Evolutionary conservation across 2,797 vertebrate species (phyloP), one percentile per base, ranked within the genome.

Genomic region (Macroramphosus scolopax): DNA sequence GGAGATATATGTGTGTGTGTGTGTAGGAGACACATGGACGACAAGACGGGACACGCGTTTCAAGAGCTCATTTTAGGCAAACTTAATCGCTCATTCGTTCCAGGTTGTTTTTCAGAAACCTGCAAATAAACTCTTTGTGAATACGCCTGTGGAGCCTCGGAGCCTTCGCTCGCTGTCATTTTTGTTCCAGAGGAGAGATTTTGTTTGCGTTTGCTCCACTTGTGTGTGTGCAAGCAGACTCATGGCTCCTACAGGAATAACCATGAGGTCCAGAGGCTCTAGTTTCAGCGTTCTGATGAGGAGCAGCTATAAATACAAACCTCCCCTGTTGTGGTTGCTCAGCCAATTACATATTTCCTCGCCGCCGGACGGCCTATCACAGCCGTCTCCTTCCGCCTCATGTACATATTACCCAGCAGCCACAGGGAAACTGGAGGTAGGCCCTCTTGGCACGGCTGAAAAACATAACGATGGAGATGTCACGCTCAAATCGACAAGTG

Each of bases 241-340:
- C 38, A 26, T 60, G 64, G 69, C 55, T 71, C 68, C 63, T 53
- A 78, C 82, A 68, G 74, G 81, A 90, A 89, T 89, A 89, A 80
- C 87, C 66, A 33, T 31, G 53, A 75, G 66, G 66, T 69, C 68
- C 68, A 45, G 16, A 63, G 80, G 59, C 58, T 84, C 76, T 66
- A 55, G 77, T 90, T 91, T 89, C 87, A 87, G 71, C 75, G 77
- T 76, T 85, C 73, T 72, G 48, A 78, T 78, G 69, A 70, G 46
- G 60, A 54, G 16, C 34, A 29, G 66, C 83, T 87, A 87, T 87
- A 86, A 88, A 89, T 87, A 88, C 57, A 49, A 41, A 48, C 40
- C 51, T 47, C 33, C 22, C 30, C 61, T 50, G 44, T 50, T 41
- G 28, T 42, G 60, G 38, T 55, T 49, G 30, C 11, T 41, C 42